Conservation (phyloP, 2,797 vertebrate genomes). For the Chaetophractus vellerosus region DNA sequence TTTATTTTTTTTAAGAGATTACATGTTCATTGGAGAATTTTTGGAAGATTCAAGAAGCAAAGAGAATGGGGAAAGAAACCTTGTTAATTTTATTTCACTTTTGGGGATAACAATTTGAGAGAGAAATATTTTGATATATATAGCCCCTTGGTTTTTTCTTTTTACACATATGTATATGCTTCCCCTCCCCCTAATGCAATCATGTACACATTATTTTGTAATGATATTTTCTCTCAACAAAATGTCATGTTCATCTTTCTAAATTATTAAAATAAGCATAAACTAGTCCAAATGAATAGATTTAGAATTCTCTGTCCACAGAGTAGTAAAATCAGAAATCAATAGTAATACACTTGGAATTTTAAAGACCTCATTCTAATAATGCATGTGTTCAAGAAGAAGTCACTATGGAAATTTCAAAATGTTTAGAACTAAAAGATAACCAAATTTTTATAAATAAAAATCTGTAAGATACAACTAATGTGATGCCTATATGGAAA, state of each 20-base stretch:
- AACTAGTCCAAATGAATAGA: slow-evolving; percentile 34
- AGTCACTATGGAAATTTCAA: slow-evolving; percentile 3
- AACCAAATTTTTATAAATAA: not conserved
- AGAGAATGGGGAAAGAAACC: not conserved
- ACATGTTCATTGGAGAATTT: not conserved
- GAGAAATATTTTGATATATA: not conserved
- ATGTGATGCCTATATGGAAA: not conserved
- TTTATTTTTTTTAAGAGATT: slow-evolving; percentile 35
- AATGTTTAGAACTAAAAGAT: not conserved
- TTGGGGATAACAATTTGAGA: not conserved
- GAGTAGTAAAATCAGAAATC: slow-evolving; percentile 41
- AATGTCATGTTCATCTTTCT: slow-evolving; percentile 2
- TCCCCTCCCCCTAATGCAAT: not conserved
- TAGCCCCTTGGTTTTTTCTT: not conserved
- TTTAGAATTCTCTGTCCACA: slow-evolving; percentile 38
- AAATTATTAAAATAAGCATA: slow-evolving; percentile 50
- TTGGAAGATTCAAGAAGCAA: not conserved
- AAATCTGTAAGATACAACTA: not conserved
- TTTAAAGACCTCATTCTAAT: slow-evolving; percentile 47
- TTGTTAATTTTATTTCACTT: not conserved
- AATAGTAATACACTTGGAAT: slow-evolving; percentile 8
- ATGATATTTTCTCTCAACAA: not conserved
- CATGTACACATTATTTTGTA: not conserved
- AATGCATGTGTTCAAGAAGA: not conserved
- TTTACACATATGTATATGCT: not conserved